These are phyloP conservation scores for Anoura caudifer DNA, from an alignment of 2,113 vertebrate genomes.

Conservation along the genomic window DNA sequence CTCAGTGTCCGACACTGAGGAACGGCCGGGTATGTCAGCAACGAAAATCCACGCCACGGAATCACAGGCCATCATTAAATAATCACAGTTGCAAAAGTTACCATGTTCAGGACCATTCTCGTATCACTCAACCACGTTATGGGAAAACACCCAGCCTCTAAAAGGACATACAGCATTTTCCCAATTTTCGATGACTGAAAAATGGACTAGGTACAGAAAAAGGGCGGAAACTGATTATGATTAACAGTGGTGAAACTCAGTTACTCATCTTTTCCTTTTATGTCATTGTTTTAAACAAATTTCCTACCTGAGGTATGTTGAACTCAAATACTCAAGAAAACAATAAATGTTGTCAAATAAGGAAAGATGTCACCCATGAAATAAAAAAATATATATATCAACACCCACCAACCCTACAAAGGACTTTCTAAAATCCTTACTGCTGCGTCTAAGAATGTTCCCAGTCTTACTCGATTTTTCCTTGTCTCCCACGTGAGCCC, in stretches of 20 bases:
- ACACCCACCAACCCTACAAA: neutral
- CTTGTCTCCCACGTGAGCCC: fast-evolving
- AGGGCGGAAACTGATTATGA: neutral
- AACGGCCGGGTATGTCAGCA: too few relatives aligned
- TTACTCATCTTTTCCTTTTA: neutral
- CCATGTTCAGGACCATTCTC: neutral
- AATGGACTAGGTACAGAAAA: neutral
- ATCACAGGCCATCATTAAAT: too few relatives aligned
- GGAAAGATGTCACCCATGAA: neutral
- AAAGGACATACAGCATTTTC: neutral
- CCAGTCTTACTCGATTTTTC: fast-evolving
- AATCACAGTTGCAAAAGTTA: neutral
- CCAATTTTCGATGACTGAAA: neutral
- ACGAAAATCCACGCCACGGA: neutral
- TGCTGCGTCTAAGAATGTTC: neutral
- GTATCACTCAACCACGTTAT: neutral
- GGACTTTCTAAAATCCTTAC: neutral
- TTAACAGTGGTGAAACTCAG: neutral
- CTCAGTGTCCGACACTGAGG: too few relatives aligned
- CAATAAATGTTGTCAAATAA: neutral
- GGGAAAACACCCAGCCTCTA: neutral
- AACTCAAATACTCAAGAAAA: neutral
- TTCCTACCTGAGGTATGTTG: neutral
- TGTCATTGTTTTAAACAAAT: neutral
- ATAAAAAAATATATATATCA: too few relatives aligned